These are phyloP conservation scores for Saturnia pavonia DNA, from an alignment of 2,888 invertebrate species.

Conservation along the genomic window DNA sequence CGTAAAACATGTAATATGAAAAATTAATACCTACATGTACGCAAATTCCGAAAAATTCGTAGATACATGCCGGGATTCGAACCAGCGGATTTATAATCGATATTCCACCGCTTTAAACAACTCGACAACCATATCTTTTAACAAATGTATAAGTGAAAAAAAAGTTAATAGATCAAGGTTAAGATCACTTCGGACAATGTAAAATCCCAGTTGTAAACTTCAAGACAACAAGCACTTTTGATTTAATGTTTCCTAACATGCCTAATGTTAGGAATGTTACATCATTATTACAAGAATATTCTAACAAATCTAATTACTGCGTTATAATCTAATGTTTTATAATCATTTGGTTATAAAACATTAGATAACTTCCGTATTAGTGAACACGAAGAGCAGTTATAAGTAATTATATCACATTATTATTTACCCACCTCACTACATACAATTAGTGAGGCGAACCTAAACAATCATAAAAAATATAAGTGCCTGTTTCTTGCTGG, in stretches of 20 bases:
- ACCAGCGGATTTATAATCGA: too few relatives aligned
- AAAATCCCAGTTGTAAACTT: too few relatives aligned
- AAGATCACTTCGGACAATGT: too few relatives aligned
- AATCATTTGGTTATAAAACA: slow-evolving; percentile 1
- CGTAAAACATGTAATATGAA: too few relatives aligned
- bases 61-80: too few relatives aligned
- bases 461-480: not conserved
- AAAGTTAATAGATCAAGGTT: too few relatives aligned
- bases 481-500: not conserved
- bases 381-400: not conserved
- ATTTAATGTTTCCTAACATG: not conserved
- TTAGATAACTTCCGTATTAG: not conserved
- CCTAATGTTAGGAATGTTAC: slow-evolving; percentile 4
- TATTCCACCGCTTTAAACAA: too few relatives aligned
- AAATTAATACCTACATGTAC: too few relatives aligned
- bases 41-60: too few relatives aligned
- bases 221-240: too few relatives aligned
- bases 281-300: slow-evolving; percentile 6
- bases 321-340: not conserved
- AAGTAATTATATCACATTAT: not conserved
- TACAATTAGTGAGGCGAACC: not conserved
- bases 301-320: not conserved
- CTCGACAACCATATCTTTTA: too few relatives aligned
- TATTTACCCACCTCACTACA: not conserved
- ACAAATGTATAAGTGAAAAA: too few relatives aligned